Conservation (phyloP, 2,888 invertebrate species). For the Priocnemis perturbator region DNA sequence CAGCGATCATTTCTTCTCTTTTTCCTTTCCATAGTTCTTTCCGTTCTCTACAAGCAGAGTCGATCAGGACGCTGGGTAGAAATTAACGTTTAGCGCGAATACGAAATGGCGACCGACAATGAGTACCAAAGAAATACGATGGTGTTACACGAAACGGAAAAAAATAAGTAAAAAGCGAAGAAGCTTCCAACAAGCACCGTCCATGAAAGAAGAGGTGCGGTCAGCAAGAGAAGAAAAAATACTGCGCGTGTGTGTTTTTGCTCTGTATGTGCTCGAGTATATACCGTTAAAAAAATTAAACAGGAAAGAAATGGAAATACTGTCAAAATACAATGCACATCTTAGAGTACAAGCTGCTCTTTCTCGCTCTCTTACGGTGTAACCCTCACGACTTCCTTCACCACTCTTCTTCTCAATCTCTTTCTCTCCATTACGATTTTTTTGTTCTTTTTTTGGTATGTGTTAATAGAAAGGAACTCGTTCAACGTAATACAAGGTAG, state of each 20-base stretch:
- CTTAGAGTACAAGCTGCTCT: conserved; percentile 45
- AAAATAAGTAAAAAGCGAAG: conserved; percentile 15
- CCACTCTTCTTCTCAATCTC: conserved; percentile 27
- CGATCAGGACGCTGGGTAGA: not conserved
- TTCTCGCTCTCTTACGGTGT: conserved; percentile 9
- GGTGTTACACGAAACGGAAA: too few relatives aligned
- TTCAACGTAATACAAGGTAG: conserved; percentile 43
- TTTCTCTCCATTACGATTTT: not conserved
- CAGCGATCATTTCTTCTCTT: not conserved
- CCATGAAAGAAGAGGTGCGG: conserved; percentile 14
- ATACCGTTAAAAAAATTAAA: conserved; percentile 36
- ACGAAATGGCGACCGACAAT: too few relatives aligned
- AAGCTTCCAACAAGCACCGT: conserved; percentile 12
- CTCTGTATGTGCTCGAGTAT: conserved; percentile 37
- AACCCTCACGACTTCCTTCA: conserved; percentile 14
- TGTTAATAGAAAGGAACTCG: conserved; percentile 61
- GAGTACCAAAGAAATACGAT: too few relatives aligned
- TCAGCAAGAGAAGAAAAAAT: conserved; percentile 30
- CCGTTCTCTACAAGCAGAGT: not conserved
- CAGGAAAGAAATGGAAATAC: conserved; percentile 47
- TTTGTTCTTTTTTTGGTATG: conserved; percentile 47
- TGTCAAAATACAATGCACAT: conserved; percentile 52
- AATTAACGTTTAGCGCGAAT: too few relatives aligned
- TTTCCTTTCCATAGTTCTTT: not conserved
- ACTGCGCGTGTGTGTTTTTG: conserved; percentile 45